A percentile compares a stretch with the other conserved stretches of the same genome.
Conservation (phyloP, 2,888 invertebrate species). For the Pollenia griseotomentosa region DNA sequence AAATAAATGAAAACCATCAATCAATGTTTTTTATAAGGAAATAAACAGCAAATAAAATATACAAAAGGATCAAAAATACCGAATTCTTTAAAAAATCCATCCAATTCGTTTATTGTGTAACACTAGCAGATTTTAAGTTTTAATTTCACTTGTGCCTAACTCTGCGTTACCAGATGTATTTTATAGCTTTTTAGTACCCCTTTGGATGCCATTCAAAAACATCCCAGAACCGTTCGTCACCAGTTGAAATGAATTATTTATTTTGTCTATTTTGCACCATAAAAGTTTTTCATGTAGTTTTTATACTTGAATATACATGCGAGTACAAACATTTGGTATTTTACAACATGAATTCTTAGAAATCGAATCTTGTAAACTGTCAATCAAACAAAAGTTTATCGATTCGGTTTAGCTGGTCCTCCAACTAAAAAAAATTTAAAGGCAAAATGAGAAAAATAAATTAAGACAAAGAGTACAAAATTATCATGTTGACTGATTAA, state of each 20-base stretch:
- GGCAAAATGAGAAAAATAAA: not conserved
- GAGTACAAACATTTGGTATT: not conserved
- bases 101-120: too few species aligned
- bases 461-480: too few species aligned
- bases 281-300: not conserved
- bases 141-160: not conserved
- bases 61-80: too few species aligned
- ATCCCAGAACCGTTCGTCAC: not conserved
- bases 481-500: too few species aligned
- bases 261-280: conserved; percentile 12
- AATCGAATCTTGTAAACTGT: conserved; percentile 44
- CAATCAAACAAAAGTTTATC: conserved; percentile 45
- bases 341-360: conserved; percentile 12
- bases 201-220: not conserved
- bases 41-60: too few species aligned
- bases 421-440: conserved; percentile 31
- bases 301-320: not conserved
- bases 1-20: too few species aligned
- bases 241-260: not conserved
- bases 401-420: not conserved
- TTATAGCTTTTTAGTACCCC: not conserved
- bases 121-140: too few species aligned
- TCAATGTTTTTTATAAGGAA: too few species aligned
- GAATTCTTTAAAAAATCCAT: too few species aligned
- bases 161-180: conserved; percentile 2